Base-by-base conservation (phyloP, 2,797 vertebrate species). In the Percopsis omiscomaycus region DNA sequence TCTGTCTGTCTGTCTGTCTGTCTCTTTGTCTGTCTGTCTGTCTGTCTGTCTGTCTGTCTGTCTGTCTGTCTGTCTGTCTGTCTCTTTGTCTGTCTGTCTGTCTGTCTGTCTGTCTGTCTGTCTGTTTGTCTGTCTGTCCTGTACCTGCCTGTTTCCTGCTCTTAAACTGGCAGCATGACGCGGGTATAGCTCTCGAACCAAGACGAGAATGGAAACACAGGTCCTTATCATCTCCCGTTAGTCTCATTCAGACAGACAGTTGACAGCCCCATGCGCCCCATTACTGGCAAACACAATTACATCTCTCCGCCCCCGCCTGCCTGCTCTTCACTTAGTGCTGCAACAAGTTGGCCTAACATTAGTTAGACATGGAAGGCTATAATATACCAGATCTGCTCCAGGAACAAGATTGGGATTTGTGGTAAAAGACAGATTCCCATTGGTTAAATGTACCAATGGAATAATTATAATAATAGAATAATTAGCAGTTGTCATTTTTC, bases 271-370 rank as follows among this genome's bases (percentile, higher is more conserved):
- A 73, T 80, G 82, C 79, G 82, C 84, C 88, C 83, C 78, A 86
- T 91, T 91, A 89, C 78, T 79, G 81, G 83, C 77, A 87, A 92
- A 90, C 78, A 65, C 86, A 90, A 92, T 92, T 89, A 90, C 80
- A 85, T 83, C 69, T 83, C 86, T 81, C 84, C 76, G 78, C 81
- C 78, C 73, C 51, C 22, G n/a, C 22, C 22, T 11, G 12, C 4
- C 53, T 29, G 12, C 86, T 71, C 77, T 75, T 83, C 71, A 77
- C 71, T 85, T 72, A 53, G 8, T 15, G 59, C 62, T 78, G 73
- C 78, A 69, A 81, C 22, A 82, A 79, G 65, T 77, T 63, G 58
- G 9, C 37, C 37, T 6, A 9, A 5, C 37, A 37, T 54, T 54
- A 29, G 52, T 28, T 29, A 54, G 16, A 54, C 12, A 13, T 10